These are phyloP conservation scores for Ylistrum balloti DNA, from an alignment of 1,140 invertebrate species.

Conservation along the genomic window DNA sequence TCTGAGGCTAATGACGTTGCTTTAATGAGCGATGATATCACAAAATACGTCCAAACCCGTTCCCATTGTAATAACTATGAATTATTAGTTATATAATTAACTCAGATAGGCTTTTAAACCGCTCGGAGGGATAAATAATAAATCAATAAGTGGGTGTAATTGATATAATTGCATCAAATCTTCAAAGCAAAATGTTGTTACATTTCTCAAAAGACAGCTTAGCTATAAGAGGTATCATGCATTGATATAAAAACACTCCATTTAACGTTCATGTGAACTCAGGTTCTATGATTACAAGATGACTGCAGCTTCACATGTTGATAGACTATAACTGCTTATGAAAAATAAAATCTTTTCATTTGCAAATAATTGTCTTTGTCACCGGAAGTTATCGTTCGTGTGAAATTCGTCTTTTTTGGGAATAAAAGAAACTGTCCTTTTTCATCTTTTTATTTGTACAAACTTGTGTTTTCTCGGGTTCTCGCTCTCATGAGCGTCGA, in stretches of 20 bases:
- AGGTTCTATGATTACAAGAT: not conserved
- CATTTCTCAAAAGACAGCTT: not conserved
- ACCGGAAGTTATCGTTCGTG: not conserved
- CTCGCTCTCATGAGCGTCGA: not conserved
- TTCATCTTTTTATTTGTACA: conserved; percentile 17
- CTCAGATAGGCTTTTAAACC: not conserved
- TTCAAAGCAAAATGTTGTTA: not conserved
- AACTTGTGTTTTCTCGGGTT: conserved; percentile 3
- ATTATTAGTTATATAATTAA: not conserved
- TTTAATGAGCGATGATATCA: too few relatives aligned
- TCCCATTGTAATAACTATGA: not conserved
- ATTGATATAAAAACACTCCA: not conserved
- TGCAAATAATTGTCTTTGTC: not conserved
- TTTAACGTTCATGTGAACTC: not conserved
- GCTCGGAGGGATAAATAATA: not conserved
- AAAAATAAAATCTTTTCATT: conserved; percentile 40
- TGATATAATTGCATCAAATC: not conserved
- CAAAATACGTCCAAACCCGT: not conserved
- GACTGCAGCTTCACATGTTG: not conserved
- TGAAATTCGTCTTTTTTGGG: not conserved
- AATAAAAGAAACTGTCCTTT: not conserved
- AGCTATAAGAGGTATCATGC: not conserved
- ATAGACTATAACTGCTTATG: not conserved
- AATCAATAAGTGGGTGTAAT: not conserved
- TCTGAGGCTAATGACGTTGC: too few relatives aligned